Conservation (phyloP, 2,888 invertebrate species). For the Eupithecia tripunctaria region DNA sequence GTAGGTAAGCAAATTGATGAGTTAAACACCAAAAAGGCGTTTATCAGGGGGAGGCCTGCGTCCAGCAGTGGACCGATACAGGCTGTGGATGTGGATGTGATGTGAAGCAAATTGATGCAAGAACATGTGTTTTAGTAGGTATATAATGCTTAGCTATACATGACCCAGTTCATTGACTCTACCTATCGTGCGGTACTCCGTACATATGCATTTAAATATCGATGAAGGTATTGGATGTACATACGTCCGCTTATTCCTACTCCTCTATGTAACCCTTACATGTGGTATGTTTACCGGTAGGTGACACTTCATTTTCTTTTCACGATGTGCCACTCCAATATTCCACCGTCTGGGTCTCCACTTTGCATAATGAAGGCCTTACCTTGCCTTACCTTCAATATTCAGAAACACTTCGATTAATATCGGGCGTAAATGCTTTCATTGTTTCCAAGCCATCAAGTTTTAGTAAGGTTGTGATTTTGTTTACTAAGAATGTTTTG, state of each 20-base stretch:
- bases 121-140: no score
- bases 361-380: slow-evolving; percentile 69
- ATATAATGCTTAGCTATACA: no score
- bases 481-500: not conserved
- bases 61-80: no score
- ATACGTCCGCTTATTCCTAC: not conserved
- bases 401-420: slow-evolving; percentile 47
- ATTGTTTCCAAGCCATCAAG: slow-evolving; percentile 2
- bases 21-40: no score
- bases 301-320: slow-evolving; percentile 71
- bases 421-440: slow-evolving; percentile 22
- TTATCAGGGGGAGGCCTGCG: no score
- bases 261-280: slow-evolving; percentile 30
- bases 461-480: slow-evolving; percentile 3
- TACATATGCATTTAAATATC: no score
- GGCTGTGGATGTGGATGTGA: no score
- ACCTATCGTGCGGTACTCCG: no score
- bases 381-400: slow-evolving; percentile 46
- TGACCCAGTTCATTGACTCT: no score
- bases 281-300: slow-evolving; percentile 47
- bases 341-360: slow-evolving; percentile 39
- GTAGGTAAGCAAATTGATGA: no score
- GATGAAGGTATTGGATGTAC: no score
- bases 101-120: no score
- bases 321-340: slow-evolving; percentile 43